phyloP scores from a whole-genome alignment of 2,113 vertebrate species.

The Anoplopoma fimbria region DNA sequence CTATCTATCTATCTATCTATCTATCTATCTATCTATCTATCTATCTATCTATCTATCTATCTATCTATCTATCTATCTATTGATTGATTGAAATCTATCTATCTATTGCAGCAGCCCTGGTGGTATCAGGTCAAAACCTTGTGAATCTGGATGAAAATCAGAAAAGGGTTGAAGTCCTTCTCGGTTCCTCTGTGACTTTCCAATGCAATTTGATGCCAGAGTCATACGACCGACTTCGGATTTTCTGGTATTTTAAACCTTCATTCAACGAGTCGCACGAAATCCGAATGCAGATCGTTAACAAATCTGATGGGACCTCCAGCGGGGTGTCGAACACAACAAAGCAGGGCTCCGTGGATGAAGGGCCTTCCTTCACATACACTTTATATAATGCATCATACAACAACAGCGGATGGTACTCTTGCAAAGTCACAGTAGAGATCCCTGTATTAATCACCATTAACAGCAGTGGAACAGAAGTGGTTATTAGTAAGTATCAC shows the following conservation, averaged over 20 bases:
- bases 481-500: conserved; percentile 74
- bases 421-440: conserved; percentile 24
- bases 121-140: fast-evolving
- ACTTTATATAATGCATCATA: not conserved
- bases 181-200: conserved; percentile 48
- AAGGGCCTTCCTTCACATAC: not conserved
- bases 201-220: conserved; percentile 13
- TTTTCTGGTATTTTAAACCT: conserved; percentile 52
- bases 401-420: conserved; percentile 60
- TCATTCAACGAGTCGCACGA: fast-evolving
- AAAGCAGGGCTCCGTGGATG: fast-evolving
- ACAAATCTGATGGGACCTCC: too few relatives aligned
- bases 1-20: not conserved
- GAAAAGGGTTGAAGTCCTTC: fast-evolving
- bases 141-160: conserved; percentile 18
- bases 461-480: fast-evolving
- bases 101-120: conserved; percentile 20
- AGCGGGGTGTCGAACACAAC: fast-evolving
- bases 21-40: not conserved
- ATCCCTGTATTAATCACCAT: conserved; percentile 36
- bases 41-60: not conserved
- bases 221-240: fast-evolving
- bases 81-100: too few relatives aligned
- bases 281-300: fast-evolving
- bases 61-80: not conserved